Base-by-base conservation (phyloP, 2,888 invertebrate species). In the Pherbina coryleti region DNA sequence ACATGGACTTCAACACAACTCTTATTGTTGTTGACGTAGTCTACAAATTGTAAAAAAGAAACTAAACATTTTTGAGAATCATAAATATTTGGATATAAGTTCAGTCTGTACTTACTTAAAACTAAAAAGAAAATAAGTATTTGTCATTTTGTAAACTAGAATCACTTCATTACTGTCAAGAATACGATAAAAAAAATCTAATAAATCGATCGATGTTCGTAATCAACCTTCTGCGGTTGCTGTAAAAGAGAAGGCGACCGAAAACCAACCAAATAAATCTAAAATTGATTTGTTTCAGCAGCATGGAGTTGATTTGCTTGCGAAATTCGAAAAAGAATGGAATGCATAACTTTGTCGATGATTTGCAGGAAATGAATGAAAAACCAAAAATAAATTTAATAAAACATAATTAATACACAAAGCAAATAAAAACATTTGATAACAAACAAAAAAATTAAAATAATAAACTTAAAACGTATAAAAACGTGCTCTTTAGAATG, bases 191-290 rank as follows among this genome's bases (percentile, higher is more conserved):
- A 4, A 51, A 69, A 51, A 51, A 28, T 0, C 14, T 22, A 76
- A 71, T 78, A 76, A 76, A 78, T 78, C 69, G 82, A 85, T 85
- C 83, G 83, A 83, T 84, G 83, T 84, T 83, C 82, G 82, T 82
- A 85, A 86, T 92, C 93, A 93, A 92, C 94, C 94, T 94, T 94
- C 94, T 93, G 94, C 94, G 93, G 93, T 92, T 94, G 94, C 94
- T 94, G 94, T 94, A 94, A 92, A 91, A 92, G 94, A 94, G 94
- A 94, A 94, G 94, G 94, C 93, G 93, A 93, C 94, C 91, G 92
- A 91, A 89, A 89, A 88, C 89, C 89, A 89, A 90, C 89, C 89
- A 88, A 89, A 86, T 44, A 85, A 84, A 78, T 77, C 75, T 77
- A 78, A 81, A 79, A 79, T 77, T 34, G 53, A 49, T 75, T 51